phyloP scores from a whole-genome alignment of 2,888 invertebrate species.

The Zygothrica quintamaculata region DNA sequence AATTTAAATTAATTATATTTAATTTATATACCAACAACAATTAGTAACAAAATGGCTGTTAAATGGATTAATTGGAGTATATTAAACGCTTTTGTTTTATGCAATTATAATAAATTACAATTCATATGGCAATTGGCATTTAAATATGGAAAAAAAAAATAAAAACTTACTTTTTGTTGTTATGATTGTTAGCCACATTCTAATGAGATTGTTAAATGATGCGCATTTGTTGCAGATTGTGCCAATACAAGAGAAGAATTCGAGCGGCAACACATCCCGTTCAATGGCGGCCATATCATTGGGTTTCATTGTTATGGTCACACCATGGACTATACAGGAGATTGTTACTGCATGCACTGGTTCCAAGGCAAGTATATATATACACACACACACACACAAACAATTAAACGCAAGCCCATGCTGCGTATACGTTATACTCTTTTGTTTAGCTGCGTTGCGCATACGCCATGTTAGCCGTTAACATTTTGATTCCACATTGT shows the following conservation, averaged over 20 bases:
- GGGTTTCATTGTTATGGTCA: conserved; percentile 95
- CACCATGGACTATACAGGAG: conserved; percentile 96
- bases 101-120: background rate
- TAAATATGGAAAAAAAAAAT: background rate
- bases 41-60: background rate
- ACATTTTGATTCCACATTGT: conserved; percentile 27
- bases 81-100: conserved; percentile 5
- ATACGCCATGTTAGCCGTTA: conserved; percentile 35
- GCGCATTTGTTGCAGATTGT: conserved; percentile 75
- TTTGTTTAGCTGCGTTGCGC: conserved; percentile 24
- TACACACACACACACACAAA: background rate
- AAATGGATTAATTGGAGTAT: background rate
- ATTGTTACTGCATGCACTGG: conserved; percentile 95
- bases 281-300: conserved; percentile 97
- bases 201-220: conserved; percentile 38
- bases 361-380: conserved; percentile 87
- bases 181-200: background rate
- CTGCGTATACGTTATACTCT: conserved; percentile 60
- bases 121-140: background rate
- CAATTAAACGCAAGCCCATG: conserved; percentile 7
- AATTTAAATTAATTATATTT: no score
- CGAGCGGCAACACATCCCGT: conserved; percentile 91
- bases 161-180: no score
- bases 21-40: no score
- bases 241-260: conserved; percentile 85